A percentile compares a stretch with the other conserved stretches of the same genome.
phyloP scores from a whole-genome alignment of 1,140 invertebrate species.

The Ceratosolen fusciceps region DNA sequence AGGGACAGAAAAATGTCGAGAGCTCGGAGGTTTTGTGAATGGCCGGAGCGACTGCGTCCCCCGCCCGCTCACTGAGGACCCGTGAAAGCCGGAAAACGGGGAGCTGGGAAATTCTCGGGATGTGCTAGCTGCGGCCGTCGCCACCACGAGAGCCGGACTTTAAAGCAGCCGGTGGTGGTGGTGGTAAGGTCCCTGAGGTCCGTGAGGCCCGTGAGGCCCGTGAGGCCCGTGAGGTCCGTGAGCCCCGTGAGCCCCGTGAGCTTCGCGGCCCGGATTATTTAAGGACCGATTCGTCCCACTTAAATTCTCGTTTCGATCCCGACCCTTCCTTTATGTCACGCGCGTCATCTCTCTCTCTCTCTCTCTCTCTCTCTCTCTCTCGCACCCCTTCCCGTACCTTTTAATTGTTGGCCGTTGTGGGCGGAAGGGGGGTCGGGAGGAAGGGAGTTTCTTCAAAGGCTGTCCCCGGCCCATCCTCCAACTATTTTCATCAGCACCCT shows the following conservation, averaged over 20 bases:
- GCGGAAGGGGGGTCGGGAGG: too few species aligned
- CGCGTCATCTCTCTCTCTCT: too few species aligned
- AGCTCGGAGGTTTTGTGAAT: conserved; percentile 40
- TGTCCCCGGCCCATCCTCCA: too few species aligned
- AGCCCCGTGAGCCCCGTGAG: not conserved
- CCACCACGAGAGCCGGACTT: not conserved
- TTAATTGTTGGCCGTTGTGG: too few species aligned
- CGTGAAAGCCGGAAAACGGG: not conserved
- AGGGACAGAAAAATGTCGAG: conserved; percentile 27
- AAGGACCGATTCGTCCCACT: not conserved
- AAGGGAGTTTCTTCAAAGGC: too few species aligned
- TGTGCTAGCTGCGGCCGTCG: not conserved
- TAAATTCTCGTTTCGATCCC: not conserved
- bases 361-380: too few species aligned
- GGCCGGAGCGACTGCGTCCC: not conserved
- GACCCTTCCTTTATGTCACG: too few species aligned
- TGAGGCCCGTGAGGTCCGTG: not conserved
- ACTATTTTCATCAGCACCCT: too few species aligned
- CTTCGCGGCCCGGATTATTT: not conserved
- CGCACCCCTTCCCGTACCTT: too few species aligned
- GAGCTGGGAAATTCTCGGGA: conserved; percentile 3
- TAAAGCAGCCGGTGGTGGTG: not conserved
- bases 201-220: too few species aligned
- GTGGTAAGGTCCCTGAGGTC: too few species aligned
- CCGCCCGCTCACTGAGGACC: too few species aligned